phyloP scores from a whole-genome alignment of 2,888 invertebrate genomes.

The Emesis furor region DNA sequence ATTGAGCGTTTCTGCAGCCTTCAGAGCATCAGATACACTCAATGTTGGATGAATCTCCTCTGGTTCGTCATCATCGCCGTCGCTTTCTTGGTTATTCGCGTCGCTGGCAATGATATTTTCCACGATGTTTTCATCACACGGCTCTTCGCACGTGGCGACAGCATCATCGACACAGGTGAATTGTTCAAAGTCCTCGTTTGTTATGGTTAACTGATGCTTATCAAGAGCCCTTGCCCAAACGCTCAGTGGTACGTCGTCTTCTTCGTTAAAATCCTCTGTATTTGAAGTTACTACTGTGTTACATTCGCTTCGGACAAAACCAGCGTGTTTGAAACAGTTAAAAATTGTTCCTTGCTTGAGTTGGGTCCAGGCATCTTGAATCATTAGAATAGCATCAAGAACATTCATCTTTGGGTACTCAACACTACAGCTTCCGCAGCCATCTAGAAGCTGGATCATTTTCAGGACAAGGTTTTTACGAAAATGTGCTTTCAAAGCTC shows the following conservation, averaged over 20 bases:
- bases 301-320: constrained; percentile 51
- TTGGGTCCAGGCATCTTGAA: constrained; percentile 69
- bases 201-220: constrained; percentile 7
- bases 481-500: constrained; percentile 23
- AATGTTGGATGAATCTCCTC: constrained; percentile 59
- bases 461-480: constrained; percentile 14
- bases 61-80: constrained; percentile 69
- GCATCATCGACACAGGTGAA: constrained; percentile 60
- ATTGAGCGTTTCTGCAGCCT: constrained; percentile 34
- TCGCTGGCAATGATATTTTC: constrained; percentile 69
- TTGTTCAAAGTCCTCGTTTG: constrained; percentile 61
- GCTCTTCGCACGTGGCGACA: constrained; percentile 70
- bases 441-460: constrained; percentile 40
- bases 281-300: too few relatives aligned
- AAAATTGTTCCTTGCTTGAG: constrained; percentile 33
- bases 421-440: constrained; percentile 34
- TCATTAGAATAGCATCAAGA: constrained; percentile 70
- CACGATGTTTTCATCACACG: constrained; percentile 74
- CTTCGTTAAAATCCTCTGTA: not conserved
- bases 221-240: constrained; percentile 2
- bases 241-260: constrained; percentile 11
- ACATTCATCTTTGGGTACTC: constrained; percentile 61
- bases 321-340: constrained; percentile 56
- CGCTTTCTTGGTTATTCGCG: constrained; percentile 66
- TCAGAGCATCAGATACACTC: constrained; percentile 35